Conservation (phyloP, 2,888 invertebrate genomes). For the Callinectes sapidus region DNA sequence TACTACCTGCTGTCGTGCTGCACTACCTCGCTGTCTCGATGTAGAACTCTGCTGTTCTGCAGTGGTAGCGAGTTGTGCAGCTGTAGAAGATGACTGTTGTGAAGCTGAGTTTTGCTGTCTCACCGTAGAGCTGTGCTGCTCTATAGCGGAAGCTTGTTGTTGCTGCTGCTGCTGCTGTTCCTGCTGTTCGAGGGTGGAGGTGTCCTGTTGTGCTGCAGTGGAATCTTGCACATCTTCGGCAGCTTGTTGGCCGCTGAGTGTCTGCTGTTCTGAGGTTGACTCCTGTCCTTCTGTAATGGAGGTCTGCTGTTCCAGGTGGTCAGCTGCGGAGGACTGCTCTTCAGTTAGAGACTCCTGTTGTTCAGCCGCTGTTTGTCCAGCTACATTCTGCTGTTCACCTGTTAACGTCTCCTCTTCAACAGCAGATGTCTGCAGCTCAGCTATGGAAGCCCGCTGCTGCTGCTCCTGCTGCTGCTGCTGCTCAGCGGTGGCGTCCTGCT, state of each 20-base stretch:
- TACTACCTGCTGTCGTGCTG: neutral
- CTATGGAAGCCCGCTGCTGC: neutral
- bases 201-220: neutral
- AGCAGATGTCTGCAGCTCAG: neutral
- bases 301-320: neutral
- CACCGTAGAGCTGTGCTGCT: conserved; percentile 8
- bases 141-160: neutral
- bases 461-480: neutral
- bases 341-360: neutral
- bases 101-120: neutral
- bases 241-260: neutral
- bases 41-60: neutral
- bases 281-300: neutral
- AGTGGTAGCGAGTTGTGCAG: neutral
- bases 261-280: neutral
- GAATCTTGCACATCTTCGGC: neutral
- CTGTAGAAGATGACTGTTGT: neutral
- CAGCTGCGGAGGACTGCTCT: neutral
- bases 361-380: neutral
- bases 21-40: neutral
- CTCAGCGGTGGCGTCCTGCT: neutral
- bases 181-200: neutral
- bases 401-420: neutral
- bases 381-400: neutral
- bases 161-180: too few relatives aligned